Percentiles rank a stretch among this genome's conserved stretches.
Conservation (phyloP, 2,797 vertebrate genomes). For the Picus viridis region DNA sequence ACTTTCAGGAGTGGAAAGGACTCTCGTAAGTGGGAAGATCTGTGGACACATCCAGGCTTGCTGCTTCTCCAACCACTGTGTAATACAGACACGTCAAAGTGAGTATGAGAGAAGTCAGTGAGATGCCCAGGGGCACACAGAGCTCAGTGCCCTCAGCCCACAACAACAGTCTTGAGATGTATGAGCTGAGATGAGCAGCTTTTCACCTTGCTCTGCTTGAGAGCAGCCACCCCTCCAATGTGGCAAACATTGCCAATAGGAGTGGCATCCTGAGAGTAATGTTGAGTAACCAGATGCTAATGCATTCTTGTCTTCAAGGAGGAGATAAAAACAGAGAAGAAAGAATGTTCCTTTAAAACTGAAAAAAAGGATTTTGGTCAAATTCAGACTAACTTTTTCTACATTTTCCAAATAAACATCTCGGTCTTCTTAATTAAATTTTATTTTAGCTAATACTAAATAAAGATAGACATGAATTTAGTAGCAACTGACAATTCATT, state of each 20-base stretch:
- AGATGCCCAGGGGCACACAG: background rate
- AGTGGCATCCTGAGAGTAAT: background rate
- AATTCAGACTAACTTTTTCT: background rate
- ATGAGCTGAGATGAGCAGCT: background rate
- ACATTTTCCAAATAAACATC: background rate
- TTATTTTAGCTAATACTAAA: background rate
- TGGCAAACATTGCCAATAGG: background rate
- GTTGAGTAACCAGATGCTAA: background rate
- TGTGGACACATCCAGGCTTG: background rate
- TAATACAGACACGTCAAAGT: background rate
- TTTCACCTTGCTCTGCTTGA: background rate
- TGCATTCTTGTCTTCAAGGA: background rate
- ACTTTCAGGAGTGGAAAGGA: background rate
- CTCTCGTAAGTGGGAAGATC: background rate
- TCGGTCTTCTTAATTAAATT: background rate
- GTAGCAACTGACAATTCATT: background rate
- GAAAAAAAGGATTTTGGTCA: background rate
- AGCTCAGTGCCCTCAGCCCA: rapidly evolving
- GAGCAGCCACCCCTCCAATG: background rate
- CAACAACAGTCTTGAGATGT: background rate
- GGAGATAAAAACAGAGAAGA: background rate
- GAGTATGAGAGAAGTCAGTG: background rate
- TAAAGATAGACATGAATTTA: background rate
- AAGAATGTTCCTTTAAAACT: background rate
- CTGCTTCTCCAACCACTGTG: background rate